Conservation (phyloP, 2,797 vertebrate species). For the Sebastes variabilis region DNA sequence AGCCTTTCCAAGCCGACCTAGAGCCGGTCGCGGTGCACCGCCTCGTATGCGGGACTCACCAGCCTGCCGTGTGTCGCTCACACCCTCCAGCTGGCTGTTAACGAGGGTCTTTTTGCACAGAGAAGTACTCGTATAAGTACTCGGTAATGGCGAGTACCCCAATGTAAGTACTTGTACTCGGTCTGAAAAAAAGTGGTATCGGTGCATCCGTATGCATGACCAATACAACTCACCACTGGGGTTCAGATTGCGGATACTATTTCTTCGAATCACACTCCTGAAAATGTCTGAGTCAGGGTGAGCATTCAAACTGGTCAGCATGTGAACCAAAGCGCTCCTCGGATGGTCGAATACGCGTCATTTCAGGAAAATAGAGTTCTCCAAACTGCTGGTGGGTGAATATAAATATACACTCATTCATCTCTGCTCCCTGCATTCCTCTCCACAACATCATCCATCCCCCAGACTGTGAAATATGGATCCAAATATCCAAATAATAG, state of each 20-base stretch:
- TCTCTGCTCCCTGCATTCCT: conserved; percentile 12
- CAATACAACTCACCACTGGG: background rate
- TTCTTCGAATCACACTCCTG: background rate
- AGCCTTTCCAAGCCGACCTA: no score
- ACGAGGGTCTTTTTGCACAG: no score
- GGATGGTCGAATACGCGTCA: background rate
- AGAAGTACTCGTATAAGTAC: no score
- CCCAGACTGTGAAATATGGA: conserved; percentile 50
- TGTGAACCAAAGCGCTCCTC: background rate
- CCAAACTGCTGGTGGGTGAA: background rate
- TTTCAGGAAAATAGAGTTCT: conserved; percentile 2
- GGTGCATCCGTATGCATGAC: background rate
- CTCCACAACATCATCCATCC: conserved; percentile 30
- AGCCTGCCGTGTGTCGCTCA: no score
- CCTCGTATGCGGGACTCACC: no score
- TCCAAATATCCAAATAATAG: conserved; percentile 46
- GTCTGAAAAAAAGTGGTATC: no score
- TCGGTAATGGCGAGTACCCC: no score
- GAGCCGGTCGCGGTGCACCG: no score
- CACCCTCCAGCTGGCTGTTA: no score
- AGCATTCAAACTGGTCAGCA: background rate
- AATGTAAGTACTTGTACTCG: no score
- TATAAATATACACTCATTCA: conserved; percentile 1
- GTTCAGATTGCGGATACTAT: background rate
- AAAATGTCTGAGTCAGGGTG: background rate